These are phyloP conservation scores for Grammomys surdaster DNA, from an alignment of 2,113 vertebrate species.

Conservation along the genomic window DNA sequence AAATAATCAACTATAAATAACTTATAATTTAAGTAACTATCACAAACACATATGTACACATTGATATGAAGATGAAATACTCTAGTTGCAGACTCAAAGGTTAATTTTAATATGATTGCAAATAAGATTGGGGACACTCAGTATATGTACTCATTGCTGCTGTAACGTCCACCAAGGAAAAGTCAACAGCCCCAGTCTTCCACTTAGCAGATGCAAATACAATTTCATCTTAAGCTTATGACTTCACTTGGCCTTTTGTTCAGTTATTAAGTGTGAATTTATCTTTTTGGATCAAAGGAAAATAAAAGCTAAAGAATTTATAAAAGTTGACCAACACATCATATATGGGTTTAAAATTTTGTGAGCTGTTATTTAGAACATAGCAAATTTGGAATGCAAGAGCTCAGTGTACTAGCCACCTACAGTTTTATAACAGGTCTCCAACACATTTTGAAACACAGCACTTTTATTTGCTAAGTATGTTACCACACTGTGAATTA, in stretches of 20 bases:
- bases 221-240: neutral
- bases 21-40: constrained; percentile 40
- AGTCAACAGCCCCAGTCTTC: constrained; percentile 34
- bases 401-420: neutral
- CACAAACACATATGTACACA: neutral
- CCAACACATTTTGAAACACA: neutral
- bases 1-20: neutral
- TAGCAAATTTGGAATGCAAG: neutral
- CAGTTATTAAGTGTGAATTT: constrained; percentile 67
- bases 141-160: neutral
- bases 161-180: constrained; percentile 28
- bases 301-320: neutral
- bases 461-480: constrained; percentile 56
- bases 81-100: neutral
- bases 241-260: constrained; percentile 61
- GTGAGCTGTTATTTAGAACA: constrained; percentile 30
- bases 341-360: neutral
- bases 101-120: constrained; percentile 61
- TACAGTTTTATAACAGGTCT: constrained; percentile 24
- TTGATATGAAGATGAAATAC: neutral
- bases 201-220: constrained; percentile 52
- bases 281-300: constrained; percentile 42
- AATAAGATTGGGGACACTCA: constrained; percentile 52
- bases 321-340: neutral
- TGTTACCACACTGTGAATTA: constrained; percentile 97